Conservation (phyloP, 2,113 vertebrate species). For the Podarcis muralis region DNA sequence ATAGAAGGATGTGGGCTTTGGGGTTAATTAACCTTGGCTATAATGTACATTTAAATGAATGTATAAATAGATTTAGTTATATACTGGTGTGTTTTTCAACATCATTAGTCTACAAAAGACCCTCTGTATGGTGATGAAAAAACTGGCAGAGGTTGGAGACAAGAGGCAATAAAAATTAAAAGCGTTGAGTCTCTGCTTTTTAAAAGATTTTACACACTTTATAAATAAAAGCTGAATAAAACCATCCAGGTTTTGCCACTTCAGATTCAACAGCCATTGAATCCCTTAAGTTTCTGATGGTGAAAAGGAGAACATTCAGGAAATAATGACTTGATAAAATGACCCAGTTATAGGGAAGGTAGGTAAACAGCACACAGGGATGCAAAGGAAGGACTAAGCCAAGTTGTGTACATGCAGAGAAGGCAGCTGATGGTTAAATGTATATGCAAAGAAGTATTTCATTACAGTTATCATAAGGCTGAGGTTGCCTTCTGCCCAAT, state of each 20-base stretch:
- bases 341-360: conserved; percentile 21
- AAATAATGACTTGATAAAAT: conserved; percentile 4
- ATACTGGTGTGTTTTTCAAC: conserved; percentile 41
- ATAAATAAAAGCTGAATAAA: conserved; percentile 71
- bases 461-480: not conserved
- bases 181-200: conserved; percentile 65
- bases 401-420: not conserved
- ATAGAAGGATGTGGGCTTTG: conserved; percentile 45
- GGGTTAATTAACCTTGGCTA: conserved; percentile 39
- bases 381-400: conserved; percentile 26
- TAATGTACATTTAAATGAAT: conserved; percentile 60
- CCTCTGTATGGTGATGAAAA: conserved; percentile 44
- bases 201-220: conserved; percentile 63
- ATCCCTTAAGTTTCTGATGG: conserved; percentile 42
- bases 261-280: not conserved
- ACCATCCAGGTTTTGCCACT: conserved; percentile 39
- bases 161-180: conserved; percentile 67
- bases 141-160: conserved; percentile 60
- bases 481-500: conserved; percentile 1
- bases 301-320: conserved; percentile 40
- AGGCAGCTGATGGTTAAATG: not conserved
- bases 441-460: not conserved
- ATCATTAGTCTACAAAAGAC: conserved; percentile 57
- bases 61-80: conserved; percentile 38
- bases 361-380: not conserved